Conservation (phyloP, 2,888 invertebrate genomes). For the Acleris literana region DNA sequence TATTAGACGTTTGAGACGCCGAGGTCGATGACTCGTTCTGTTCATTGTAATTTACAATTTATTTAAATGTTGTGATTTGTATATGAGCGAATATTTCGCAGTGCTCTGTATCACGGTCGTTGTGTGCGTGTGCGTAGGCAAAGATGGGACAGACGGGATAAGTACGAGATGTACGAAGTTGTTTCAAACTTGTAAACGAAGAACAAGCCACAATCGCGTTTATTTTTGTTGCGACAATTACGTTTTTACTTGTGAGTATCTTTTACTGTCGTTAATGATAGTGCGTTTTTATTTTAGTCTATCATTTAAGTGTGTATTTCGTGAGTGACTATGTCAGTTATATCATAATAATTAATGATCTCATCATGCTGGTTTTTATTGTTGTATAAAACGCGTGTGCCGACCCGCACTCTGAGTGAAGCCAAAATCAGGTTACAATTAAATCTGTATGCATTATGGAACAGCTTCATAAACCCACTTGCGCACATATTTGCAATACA, state of each 20-base stretch:
- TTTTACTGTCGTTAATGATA: conserved; percentile 39
- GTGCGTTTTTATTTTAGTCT: conserved; percentile 36
- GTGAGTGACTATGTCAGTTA: conserved; percentile 17
- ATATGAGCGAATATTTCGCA: conserved; percentile 64
- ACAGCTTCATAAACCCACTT: conserved; percentile 61
- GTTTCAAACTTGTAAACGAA: conserved; percentile 14
- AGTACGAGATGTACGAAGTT: not conserved
- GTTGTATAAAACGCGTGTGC: not conserved
- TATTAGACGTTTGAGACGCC: conserved; percentile 57
- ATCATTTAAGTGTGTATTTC: conserved; percentile 35
- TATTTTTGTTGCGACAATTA: conserved; percentile 33
- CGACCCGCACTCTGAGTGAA: conserved; percentile 10
- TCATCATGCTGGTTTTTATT: conserved; percentile 7
- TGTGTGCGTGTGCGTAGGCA: conserved; percentile 5
- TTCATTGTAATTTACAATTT: conserved; percentile 79
- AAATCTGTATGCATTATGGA: conserved; percentile 42
- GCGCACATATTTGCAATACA: conserved; percentile 75
- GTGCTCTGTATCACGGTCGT: conserved; percentile 37
- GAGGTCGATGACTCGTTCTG: conserved; percentile 71
- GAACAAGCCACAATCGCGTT: conserved; percentile 28
- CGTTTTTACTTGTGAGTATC: conserved; percentile 32
- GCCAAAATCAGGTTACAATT: conserved; percentile 21
- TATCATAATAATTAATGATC: conserved; percentile 12
- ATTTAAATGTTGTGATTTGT: conserved; percentile 76
- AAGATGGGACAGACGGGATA: not conserved